A percentile compares a stretch with the other conserved stretches of the same genome.
These are phyloP conservation scores for Hydrocynus forskahlii DNA, from an alignment of 2,797 vertebrate genomes.

Conservation along the genomic window DNA sequence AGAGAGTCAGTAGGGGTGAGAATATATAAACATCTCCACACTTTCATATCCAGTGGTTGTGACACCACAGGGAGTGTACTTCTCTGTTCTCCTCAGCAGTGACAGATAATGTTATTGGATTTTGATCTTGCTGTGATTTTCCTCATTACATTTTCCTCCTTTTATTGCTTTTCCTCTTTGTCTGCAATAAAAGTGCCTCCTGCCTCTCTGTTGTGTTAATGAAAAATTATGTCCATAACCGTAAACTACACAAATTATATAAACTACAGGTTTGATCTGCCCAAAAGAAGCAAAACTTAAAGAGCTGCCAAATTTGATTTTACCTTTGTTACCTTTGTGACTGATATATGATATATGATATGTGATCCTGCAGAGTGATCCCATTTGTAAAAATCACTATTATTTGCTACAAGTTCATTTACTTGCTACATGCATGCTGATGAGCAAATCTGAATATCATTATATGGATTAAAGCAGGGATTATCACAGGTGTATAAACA, in stretches of 20 bases:
- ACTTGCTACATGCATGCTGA: too few relatives aligned
- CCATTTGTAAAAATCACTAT: too few relatives aligned
- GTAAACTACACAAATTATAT: background rate
- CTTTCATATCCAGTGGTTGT: slow-evolving; percentile 38
- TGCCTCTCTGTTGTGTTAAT: background rate
- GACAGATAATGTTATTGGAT: slow-evolving; percentile 30
- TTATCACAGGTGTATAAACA: too few relatives aligned
- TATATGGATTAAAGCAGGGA: too few relatives aligned
- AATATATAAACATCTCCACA: slow-evolving; percentile 15
- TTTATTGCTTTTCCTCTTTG: slow-evolving; percentile 29
- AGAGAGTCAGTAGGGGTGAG: background rate
- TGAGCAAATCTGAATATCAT: too few relatives aligned
- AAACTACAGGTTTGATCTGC: background rate
- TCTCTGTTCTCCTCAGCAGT: slow-evolving; percentile 5
- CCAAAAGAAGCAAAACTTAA: too few relatives aligned
- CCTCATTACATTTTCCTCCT: slow-evolving; percentile 25
- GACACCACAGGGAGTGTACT: background rate
- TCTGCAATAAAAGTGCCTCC: background rate
- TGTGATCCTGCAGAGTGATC: too few relatives aligned
- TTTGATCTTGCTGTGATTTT: slow-evolving; percentile 31
- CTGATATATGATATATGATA: too few relatives aligned
- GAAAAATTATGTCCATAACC: background rate
- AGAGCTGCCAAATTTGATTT: too few relatives aligned
- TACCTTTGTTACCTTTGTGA: too few relatives aligned
- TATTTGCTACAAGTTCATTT: too few relatives aligned